Evolutionary conservation across 1,140 invertebrate genomes (phyloP), one percentile per base, ranked within the genome.

Genomic region (Penaeus indicus): DNA sequence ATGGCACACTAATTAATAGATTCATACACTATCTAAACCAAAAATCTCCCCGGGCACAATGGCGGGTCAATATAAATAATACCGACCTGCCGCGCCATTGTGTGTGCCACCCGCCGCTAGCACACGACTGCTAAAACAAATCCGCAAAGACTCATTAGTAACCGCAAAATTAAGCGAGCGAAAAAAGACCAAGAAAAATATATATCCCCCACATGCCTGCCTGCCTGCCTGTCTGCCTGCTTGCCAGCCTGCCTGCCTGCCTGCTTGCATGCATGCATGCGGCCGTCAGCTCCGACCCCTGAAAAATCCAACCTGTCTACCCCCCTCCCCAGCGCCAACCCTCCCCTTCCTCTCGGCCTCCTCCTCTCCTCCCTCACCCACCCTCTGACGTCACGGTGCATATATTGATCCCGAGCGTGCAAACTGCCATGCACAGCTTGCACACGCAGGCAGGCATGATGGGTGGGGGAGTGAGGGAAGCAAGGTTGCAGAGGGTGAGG

Each of bases 391-490:
- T 86, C 84, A 86, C 75, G 72, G 72, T 86, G 84, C 84, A 86
- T 86, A 62, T 86, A 86, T 86, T 86, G 84, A 86, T 86, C 84
- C 32, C 61, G 19, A 32, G 72, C 72, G 75, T 86, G 75, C 84
- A 86, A 86, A 86, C 84, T 86, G 84, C 84, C 72, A 86, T 86
- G 84, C 84, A 86, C 84, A 79, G 84, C 84, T 79, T 86, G 75
- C 72, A 79, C 72, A 62, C 72, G 64, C 84, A 86, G 84, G 84
- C 60, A 85, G 69, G 47, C 60, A 79, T 38, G 60, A 38, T 62
- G 84, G 61, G n/a, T 61, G 72, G 84, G 32, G n/a, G 54, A 60
- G 21, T 38, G 32, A 25, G 67, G 27, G 22, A 54, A 21, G 32
- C 27, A 27, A 64, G 25, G 38, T 61, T 27, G 27, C n/a, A 32